Base-by-base conservation (phyloP, 2,888 invertebrate genomes). In the Drosophila paucipuncta region DNA sequence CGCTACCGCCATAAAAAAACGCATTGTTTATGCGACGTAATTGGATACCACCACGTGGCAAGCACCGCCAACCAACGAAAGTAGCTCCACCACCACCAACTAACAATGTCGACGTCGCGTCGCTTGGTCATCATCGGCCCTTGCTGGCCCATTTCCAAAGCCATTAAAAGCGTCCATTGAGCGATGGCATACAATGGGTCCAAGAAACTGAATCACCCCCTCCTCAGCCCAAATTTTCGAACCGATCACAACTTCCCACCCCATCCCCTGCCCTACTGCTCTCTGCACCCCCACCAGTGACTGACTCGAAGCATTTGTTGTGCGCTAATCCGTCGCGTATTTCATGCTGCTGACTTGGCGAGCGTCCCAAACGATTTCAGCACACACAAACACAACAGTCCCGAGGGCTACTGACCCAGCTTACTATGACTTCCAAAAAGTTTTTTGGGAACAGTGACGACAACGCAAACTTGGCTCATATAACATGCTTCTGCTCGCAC, bases 1-100 rank as follows among this genome's bases (percentile, higher is more conserved):
- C 85, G 83, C 83, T 64, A 85, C 74, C 73, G 76, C 83, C 88
- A 85, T 85, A 85, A 85, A 85, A 85, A 90, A 89, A 90, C 85
- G 90, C 85, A 85, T 88, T 85, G 85, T 90, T 90, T 85, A 85
- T 90, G 90, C 88, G 90, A 80, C 83, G 90, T 85, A 85, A 85
- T 85, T 90, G 88, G 88, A 90, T 88, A 88, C 85, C 89, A 76
- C 54, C 58, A 43, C 57, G 28, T 28, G 39, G 41, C 50, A 37
- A 64, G 33, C 35, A 43, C 39, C 28, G 13, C 4, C 37, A 59
- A 25, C 55, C 62, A 71, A 57, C 63, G 35, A 35, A 35, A 35
- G 35, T 13, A 13, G 5, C 13, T 53, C 22, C 41, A 57, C 4
- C 39, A 55, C 22, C 41, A 57, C 4, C 37, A 59, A 25, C 55